Conservation (phyloP, 2,888 invertebrate genomes). For the Cylloceria caligata region DNA sequence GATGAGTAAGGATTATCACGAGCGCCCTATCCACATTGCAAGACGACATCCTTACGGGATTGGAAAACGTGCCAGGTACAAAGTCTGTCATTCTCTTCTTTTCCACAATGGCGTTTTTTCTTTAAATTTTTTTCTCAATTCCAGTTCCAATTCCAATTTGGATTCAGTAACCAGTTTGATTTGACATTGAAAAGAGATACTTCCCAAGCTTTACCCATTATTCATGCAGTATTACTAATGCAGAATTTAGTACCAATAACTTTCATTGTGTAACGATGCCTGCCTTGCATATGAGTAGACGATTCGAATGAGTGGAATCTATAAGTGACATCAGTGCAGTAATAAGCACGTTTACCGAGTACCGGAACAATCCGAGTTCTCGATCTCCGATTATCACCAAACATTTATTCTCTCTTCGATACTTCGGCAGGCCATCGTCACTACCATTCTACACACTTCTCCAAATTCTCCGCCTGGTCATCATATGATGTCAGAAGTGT, state of each 20-base stretch:
- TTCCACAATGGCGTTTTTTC: conserved; percentile 10
- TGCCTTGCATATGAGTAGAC: too few relatives aligned
- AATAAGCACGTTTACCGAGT: too few relatives aligned
- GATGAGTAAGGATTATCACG: conserved; percentile 64
- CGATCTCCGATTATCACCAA: too few relatives aligned
- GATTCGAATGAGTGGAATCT: too few relatives aligned
- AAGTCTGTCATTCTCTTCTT: conserved; percentile 23
- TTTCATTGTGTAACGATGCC: too few relatives aligned
- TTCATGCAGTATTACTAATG: background rate
- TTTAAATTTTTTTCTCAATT: conserved; percentile 15
- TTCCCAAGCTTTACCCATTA: background rate
- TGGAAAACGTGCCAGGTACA: conserved; percentile 61
- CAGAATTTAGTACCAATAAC: background rate
- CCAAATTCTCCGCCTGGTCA: too few relatives aligned
- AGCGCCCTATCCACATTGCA: conserved; percentile 26
- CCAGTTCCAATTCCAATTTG: background rate
- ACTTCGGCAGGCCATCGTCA: too few relatives aligned
- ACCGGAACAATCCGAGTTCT: too few relatives aligned
- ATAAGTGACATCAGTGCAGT: too few relatives aligned
- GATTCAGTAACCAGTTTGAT: background rate
- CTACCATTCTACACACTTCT: too few relatives aligned
- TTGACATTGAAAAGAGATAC: background rate
- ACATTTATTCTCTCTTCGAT: too few relatives aligned
- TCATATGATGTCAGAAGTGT: too few relatives aligned
- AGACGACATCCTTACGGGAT: conserved; percentile 44